Base-by-base conservation (phyloP, 2,113 vertebrate species). In the Ardeotis arabs region DNA sequence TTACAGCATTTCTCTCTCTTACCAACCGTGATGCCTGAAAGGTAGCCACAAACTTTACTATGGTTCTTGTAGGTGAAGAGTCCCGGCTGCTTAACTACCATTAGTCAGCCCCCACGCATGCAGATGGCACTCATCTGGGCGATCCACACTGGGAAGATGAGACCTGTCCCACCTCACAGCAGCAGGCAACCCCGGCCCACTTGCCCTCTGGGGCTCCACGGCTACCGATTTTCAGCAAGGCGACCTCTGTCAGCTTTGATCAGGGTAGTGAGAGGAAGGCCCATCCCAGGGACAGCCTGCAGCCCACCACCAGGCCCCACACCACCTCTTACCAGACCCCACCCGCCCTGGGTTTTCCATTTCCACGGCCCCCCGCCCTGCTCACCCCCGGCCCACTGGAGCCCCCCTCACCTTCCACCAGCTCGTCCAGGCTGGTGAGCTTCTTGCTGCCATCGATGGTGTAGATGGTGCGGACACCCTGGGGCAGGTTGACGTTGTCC, bases 401-500 rank as follows among this genome's bases (percentile, higher is more conserved):
- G 41, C 24, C 17, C 19, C 20, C 20, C 98, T 99, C 98, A 99
- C 99, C 99, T 98, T 99, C 99, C 52, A 99, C 97, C 76, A 99
- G 96, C 81, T 99, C 99, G 0, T 99, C 99, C 97, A 99, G 96
- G 90, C 98, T 99, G 97, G 97, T 98, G 93, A 99, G 97, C 98
- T 98, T 99, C 97, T 96, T 98, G 94, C 97, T 98, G 89, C 99
- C 99, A 31, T 99, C 99, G 87, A 99, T 84, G 10, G 98, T 98
- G 96, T 99, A 99, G 80, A 99, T 98, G 69, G 95, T 98, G 90
- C 99, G 98, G 95, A 99, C 99, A 1, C 99, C 99, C 92, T 99
- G 99, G 4, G 99, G 99, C 80, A 99, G 98, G 97, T 99, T 99
- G 90, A 99, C 99, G 81, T 99, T 99, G 98, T 99, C 99, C 4